Percentiles rank a stretch among this genome's conserved stretches.
Evolutionary conservation across 2,113 vertebrate species (phyloP).

Genomic region (Megaceryle maxima): DNA sequence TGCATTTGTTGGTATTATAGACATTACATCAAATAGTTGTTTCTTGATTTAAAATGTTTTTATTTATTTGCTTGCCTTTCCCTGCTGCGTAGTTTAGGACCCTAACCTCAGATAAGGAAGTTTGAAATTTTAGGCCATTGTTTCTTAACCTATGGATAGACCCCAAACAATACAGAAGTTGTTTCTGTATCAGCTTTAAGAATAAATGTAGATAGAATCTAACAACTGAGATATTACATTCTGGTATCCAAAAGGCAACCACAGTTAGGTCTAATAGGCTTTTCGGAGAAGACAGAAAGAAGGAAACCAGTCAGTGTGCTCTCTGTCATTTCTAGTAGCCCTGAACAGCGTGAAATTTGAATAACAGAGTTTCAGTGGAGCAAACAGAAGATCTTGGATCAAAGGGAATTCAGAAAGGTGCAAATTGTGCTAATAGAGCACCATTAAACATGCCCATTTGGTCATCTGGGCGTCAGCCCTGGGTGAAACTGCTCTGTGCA

Average conservation of each 20-base stretch:
- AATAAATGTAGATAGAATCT: background rate
- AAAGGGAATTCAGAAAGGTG: background rate
- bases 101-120: background rate
- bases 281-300: background rate
- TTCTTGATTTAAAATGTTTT: background rate
- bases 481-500: background rate
- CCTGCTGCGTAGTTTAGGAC: background rate
- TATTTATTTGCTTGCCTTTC: background rate
- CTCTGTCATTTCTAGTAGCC: background rate
- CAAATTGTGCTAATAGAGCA: background rate
- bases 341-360: background rate
- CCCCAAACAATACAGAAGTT: background rate
- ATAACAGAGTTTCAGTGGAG: background rate
- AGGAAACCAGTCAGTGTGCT: background rate
- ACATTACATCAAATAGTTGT: background rate
- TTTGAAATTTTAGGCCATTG: background rate
- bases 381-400: background rate
- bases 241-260: background rate
- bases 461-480: background rate
- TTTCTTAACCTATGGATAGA: background rate
- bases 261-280: background rate
- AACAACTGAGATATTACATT: background rate
- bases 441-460: fast-evolving
- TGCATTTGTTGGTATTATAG: background rate
- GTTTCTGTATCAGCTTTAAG: background rate